Percentiles rank a stretch among this genome's conserved stretches.
Conservation (phyloP, 2,113 vertebrate genomes). For the Vanacampus margaritifer region DNA sequence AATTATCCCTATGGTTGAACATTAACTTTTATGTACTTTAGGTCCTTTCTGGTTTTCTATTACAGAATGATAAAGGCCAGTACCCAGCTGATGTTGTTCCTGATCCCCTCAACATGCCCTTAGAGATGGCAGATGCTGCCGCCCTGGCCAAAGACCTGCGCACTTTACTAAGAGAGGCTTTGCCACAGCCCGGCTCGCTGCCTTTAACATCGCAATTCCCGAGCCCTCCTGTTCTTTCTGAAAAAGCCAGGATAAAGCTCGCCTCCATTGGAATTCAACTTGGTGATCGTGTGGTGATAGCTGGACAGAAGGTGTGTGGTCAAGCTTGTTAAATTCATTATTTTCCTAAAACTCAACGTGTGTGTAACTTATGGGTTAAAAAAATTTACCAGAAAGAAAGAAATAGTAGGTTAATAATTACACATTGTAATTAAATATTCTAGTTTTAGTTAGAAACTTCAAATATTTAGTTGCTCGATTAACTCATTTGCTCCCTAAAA, state of each 20-base stretch:
- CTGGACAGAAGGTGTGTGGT: constrained; percentile 88
- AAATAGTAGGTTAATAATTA: neutral
- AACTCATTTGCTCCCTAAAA: too few species aligned
- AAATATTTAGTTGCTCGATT: neutral
- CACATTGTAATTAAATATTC: neutral
- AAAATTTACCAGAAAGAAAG: neutral
- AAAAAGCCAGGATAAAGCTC: constrained; percentile 76
- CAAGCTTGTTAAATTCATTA: neutral
- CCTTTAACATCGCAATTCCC: constrained; percentile 66
- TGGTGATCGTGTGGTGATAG: constrained; percentile 91
- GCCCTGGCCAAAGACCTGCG: constrained; percentile 86
- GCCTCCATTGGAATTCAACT: constrained; percentile 80
- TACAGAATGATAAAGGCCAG: constrained; percentile 89
- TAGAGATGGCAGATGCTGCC: constrained; percentile 92
- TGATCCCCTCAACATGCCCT: constrained; percentile 89
- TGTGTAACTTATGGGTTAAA: neutral
- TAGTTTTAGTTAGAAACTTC: neutral
- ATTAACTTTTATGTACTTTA: neutral
- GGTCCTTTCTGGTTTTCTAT: neutral
- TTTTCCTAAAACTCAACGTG: neutral
- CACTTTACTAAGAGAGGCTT: constrained; percentile 77
- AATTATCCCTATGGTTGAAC: neutral
- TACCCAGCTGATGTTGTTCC: constrained; percentile 88
- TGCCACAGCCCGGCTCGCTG: constrained; percentile 74
- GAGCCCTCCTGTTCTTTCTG: constrained; percentile 62